Evolutionary conservation across 2,888 invertebrate genomes (phyloP), one percentile per base, ranked within the genome.

Genomic region (Zaprionus bogoriensis): DNA sequence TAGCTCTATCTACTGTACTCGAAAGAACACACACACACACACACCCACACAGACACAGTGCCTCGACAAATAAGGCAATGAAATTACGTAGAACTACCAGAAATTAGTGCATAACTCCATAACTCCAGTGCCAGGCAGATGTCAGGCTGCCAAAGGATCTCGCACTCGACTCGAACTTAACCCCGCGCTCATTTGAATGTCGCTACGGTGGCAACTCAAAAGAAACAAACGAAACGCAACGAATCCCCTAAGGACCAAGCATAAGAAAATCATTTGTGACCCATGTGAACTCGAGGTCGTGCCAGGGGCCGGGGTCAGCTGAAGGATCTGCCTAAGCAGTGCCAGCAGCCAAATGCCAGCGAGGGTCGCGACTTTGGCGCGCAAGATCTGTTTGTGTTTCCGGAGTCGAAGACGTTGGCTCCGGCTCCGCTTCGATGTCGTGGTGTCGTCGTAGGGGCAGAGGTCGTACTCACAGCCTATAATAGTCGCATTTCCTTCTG

Each of bases 381-480:
- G 83, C 46, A 79, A 80, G 80, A 82, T 82, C 78, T 76, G 73
- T 82, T 70, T 82, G 77, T 65, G 51, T 67, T 82, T 80, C 79
- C 83, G 79, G 44, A 70, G 54, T 32, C 50, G 38, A 32, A 51
- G n/a, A n/a, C n/a, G n/a, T n/a, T n/a, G n/a, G n/a, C 70, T 55
- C 17, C 10, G 48, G 38, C 61, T 28, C 50, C 53, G 60, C 45
- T 28, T 42, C 14, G n/a, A 36, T 10, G 14, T 57, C 36, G n/a
- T 22, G 27, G 51, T 42, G 48, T 32, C 22, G 7, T 38, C 41
- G 42, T 25, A 44, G 47, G 36, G 6, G 9, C 4, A 12, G 32
- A 12, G 30, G 30, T 36, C 36, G 3, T 12, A 28, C 12, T 1
- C 27, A 42, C 58, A n/a, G n/a, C 39, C 48, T 44, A 71, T 60